These are phyloP conservation scores for Sterna hirundo DNA, from an alignment of 2,113 vertebrate species.

Conservation along the genomic window DNA sequence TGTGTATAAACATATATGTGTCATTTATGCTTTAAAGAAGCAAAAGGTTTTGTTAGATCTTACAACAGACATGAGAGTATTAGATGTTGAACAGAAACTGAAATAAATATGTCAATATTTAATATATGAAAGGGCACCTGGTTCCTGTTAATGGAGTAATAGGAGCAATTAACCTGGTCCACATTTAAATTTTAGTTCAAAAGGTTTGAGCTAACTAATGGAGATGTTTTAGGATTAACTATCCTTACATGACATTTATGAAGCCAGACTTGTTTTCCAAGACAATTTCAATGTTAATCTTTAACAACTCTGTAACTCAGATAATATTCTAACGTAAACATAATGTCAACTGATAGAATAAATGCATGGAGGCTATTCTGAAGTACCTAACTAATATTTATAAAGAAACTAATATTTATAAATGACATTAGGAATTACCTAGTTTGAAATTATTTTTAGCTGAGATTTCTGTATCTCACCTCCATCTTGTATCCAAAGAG, in stretches of 20 bases:
- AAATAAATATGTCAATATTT: neutral
- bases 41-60: neutral
- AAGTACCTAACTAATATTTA: neutral
- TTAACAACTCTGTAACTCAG: neutral
- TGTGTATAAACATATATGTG: neutral
- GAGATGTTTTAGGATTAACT: slow-evolving; percentile 5
- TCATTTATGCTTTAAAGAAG: neutral
- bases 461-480: neutral
- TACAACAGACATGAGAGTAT: neutral
- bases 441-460: neutral
- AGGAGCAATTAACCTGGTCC: neutral
- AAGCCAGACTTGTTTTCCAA: slow-evolving; percentile 24
- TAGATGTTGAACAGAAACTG: neutral
- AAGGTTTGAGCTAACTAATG: neutral
- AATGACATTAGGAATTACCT: neutral
- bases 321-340: neutral
- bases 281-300: slow-evolving; percentile 38
- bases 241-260: neutral
- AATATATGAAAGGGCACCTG: neutral
- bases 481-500: neutral
- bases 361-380: neutral
- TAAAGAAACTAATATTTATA: neutral
- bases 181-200: neutral
- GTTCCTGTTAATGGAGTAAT: neutral
- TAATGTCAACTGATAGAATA: neutral